Evolutionary conservation across 2,113 vertebrate genomes (phyloP), one percentile per base, ranked within the genome.

Genomic region (Cyphomyrus discorhynchus): DNA sequence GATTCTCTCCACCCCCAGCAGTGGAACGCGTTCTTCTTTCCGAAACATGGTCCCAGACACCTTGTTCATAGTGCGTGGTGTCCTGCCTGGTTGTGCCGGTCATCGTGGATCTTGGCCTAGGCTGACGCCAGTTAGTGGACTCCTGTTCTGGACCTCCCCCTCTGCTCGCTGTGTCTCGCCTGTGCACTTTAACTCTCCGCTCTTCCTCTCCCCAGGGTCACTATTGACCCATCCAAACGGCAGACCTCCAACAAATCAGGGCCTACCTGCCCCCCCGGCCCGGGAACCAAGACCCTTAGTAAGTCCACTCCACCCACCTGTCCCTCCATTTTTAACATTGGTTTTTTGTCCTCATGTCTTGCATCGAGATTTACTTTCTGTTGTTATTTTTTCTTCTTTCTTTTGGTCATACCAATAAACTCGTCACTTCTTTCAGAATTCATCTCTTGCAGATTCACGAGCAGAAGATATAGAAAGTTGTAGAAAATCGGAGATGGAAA

Each of bases 211-310:
- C 91, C 90, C 92, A 96, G 96, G 95, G 96, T 96, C 96, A 96
- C 88, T 96, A 95, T 96, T 96, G 96, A 96, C 96, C 96, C 95
- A 88, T 93, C 94, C 95, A 96, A 96, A 95, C 95, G 95, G 94
- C 95, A 96, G 94, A 93, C 94, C 90, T 93, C 94, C 82, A 90
- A 91, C 93, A 96, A 96, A 96, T 92, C 95, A 93, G 95, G 94
- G 93, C 94, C 94, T 89, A 93, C 94, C 93, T 88, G 91, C 92
- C 93, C 95, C 80, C 92, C 95, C 87, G 91, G 93, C 92, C 95
- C 94, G 93, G 95, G 94, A 95, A 94, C 94, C 95, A 95, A 96
- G 94, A 94, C 93, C 94, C 95, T 96, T 96, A 96, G 96, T 96
- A 96, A 96, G 96, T 96, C 94, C 93, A 91, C 92, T 92, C 94